Base-by-base conservation (phyloP, 2,113 vertebrate species). In the Clarias macrocephalus region DNA sequence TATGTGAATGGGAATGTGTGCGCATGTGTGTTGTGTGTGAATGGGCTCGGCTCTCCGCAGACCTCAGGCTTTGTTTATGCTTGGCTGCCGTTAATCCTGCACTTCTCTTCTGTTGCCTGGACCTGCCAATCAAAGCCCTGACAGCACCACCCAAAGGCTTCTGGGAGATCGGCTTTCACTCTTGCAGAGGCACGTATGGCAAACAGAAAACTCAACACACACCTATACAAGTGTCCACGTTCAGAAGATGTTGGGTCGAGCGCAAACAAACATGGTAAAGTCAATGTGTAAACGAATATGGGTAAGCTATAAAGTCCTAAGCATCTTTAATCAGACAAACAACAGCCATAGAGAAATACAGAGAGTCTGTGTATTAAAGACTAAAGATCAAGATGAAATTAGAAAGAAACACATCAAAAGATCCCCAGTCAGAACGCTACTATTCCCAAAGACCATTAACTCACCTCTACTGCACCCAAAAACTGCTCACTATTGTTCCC, bases 131-230 rank as follows among this genome's bases (percentile, higher is more conserved):
- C 92, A 94, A 83, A 90, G 57, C 18, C 62, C 88, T 94, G 92
- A 93, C 93, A 93, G 91, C 90, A 92, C 89, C 90, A 91, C 90
- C 91, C 88, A 93, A 91, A 92, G 93, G 92, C 93, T 92, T 89
- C 80, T 85, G 85, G 72, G 85, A 85, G 87, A 85, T 88, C 62
- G n/a, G 57, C 3, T 88, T 83, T 59, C 5, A 23, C 85, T 63
- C 93, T 82, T 65, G 93, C 90, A 86, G n/a, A 60, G 90, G 93
- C 93, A 92, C 70, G 93, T 88, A 87, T 79, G 84, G 12, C 84
- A 87, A 90, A 90, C n/a, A 75, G 86, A 87, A 90, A 88, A 90
- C 75, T 59, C 80, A 82, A 66, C 85, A 89, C 62, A 86, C 54
- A 48, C 66, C 4, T 70, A 82, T 66, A 86, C 79, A 86, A n/a